Evolutionary conservation across 1,140 invertebrate genomes (phyloP), one percentile per base, ranked within the genome.

Genomic region (Druon quercuslanigerum): DNA sequence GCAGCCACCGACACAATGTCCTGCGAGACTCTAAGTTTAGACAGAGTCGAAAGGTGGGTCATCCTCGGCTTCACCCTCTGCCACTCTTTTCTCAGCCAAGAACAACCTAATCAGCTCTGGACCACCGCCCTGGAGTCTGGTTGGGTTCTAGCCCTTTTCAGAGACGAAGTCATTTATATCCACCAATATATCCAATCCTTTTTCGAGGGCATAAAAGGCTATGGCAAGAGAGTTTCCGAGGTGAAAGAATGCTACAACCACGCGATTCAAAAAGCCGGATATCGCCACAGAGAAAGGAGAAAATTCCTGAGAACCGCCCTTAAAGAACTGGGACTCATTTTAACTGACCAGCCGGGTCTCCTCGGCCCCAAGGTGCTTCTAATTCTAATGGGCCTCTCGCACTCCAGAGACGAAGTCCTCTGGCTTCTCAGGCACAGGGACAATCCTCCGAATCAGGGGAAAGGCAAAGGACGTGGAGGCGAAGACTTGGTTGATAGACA

Each of bases 341-440:
- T 99, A 82, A 97, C 98, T 14, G 99, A 99, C 92, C 98, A 99
- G 88, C 99, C 99, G 17, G 99, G 99, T 8, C 92, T 99, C 11
- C 91, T 99, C 16, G 99, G 98, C 1, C 98, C 98, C 11, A 99
- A 99, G 91, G 97, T 97, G n/a, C 92, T 99, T 50, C 95, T 99
- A 84, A 97, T 99, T 80, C 97, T 99, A 87, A 99, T 99, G 94
- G 98, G 96, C 0, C 90, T 99, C 2, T 98, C 97, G 80, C 96
- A 98, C 90, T 95, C 98, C 0, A 93, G 98, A 86, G 99, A 99
- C 93, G 99, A 99, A 93, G 96, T 99, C 19, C 93, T 97, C 70
- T 99, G 99, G 99, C 92, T 99, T 13, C 89, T 99, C 5, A 93
- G 99, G 70, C 99, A 99, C 91, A 96, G 96, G 88, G 98, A 99